These are phyloP conservation scores for Eospalax fontanierii DNA, from an alignment of 2,797 vertebrate genomes.

Conservation along the genomic window DNA sequence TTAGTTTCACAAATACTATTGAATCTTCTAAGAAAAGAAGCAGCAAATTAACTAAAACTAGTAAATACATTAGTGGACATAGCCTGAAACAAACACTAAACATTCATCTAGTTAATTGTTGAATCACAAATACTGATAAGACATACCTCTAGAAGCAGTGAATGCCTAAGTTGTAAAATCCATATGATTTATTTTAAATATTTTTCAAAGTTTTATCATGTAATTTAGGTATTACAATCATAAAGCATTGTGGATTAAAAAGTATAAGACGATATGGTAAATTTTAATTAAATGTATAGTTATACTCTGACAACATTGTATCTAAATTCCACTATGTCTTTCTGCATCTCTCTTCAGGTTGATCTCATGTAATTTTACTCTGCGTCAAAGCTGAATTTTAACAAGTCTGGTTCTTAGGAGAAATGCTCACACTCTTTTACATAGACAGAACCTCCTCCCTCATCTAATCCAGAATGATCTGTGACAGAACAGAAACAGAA, in stretches of 20 bases:
- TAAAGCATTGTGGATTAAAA: neutral
- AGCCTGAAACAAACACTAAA: neutral
- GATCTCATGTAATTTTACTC: neutral
- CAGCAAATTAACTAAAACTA: neutral
- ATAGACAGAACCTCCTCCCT: neutral
- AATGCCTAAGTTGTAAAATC: neutral
- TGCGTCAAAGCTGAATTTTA: neutral
- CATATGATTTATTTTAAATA: constrained; percentile 12
- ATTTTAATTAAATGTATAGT: neutral
- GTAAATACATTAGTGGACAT: neutral
- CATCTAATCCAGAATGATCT: neutral
- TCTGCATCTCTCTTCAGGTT: neutral
- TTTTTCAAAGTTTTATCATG: neutral
- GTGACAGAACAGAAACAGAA: neutral
- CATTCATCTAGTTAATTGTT: neutral
- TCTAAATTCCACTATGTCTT: neutral
- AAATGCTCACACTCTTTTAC: neutral
- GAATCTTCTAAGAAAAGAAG: neutral
- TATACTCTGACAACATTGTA: neutral
- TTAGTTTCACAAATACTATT: neutral
- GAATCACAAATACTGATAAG: neutral
- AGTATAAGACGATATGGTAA: neutral
- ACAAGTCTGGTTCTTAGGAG: neutral
- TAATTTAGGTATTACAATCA: neutral
- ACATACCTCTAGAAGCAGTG: neutral